These are phyloP conservation scores for Reticulitermes lucifugus DNA, from an alignment of 2,888 invertebrate genomes.

Conservation along the genomic window DNA sequence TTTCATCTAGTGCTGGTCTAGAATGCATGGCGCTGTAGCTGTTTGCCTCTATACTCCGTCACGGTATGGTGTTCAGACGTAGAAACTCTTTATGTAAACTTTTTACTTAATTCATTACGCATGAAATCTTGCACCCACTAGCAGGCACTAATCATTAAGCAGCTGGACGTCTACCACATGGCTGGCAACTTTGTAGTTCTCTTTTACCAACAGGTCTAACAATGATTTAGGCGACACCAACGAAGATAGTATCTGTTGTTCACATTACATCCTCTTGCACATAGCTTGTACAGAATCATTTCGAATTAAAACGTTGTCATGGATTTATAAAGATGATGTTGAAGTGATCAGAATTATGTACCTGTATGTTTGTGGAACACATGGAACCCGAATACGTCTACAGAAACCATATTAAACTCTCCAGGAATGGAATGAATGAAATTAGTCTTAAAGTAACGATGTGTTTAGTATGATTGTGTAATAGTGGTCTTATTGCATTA, in stretches of 20 bases:
- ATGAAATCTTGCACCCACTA: too few species aligned
- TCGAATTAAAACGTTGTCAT: neutral
- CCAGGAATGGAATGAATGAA: neutral
- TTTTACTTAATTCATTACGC: too few species aligned
- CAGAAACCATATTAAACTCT: neutral
- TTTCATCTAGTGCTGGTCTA: too few species aligned
- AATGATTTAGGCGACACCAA: neutral
- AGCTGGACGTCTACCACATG: too few species aligned
- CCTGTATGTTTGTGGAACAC: neutral
- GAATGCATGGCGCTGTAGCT: too few species aligned
- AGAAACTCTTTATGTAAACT: too few species aligned
- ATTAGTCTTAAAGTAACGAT: neutral
- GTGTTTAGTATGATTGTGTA: neutral
- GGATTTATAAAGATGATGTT: neutral
- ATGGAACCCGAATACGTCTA: neutral
- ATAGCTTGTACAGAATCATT: neutral
- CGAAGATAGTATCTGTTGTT: neutral
- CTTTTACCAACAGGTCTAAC: too few species aligned
- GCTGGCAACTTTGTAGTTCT: too few species aligned
- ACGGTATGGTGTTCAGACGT: too few species aligned
- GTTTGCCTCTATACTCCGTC: too few species aligned
- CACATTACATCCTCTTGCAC: neutral
- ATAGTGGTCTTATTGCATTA: neutral
- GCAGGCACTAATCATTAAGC: too few species aligned
- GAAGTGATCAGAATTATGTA: neutral